Conservation (phyloP, 1,140 invertebrate species). For the Saccostrea echinata region DNA sequence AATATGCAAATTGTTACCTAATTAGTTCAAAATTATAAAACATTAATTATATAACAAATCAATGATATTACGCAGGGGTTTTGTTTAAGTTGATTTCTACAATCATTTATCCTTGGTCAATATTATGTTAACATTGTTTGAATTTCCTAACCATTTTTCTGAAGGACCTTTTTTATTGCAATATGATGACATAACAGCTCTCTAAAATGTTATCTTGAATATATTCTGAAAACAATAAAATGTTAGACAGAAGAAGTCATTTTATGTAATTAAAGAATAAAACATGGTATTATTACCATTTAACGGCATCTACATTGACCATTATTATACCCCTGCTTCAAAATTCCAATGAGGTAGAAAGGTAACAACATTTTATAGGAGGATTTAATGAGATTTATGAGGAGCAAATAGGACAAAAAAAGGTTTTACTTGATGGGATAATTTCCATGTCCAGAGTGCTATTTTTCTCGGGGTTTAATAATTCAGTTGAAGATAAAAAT, state of each 20-base stretch:
- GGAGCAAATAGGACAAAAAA: neutral
- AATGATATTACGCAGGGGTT: no score
- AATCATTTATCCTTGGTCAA: neutral
- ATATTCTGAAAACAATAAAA: neutral
- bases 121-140: neutral
- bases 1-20: no score
- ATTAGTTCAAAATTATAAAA: no score
- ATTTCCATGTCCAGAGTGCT: neutral
- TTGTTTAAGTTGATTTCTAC: no score
- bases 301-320: neutral
- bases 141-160: neutral
- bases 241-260: neutral
- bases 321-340: neutral
- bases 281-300: neutral
- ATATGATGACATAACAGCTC: conserved; percentile 2
- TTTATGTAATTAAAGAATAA: neutral
- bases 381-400: conserved; percentile 7
- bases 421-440: neutral
- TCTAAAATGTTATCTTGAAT: neutral
- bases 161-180: neutral
- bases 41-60: no score
- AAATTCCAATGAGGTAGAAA: neutral
- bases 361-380: neutral
- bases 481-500: no score
- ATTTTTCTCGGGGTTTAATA: neutral